Base-by-base conservation (phyloP, 2,888 invertebrate genomes). In the Trachelus troglodyta region DNA sequence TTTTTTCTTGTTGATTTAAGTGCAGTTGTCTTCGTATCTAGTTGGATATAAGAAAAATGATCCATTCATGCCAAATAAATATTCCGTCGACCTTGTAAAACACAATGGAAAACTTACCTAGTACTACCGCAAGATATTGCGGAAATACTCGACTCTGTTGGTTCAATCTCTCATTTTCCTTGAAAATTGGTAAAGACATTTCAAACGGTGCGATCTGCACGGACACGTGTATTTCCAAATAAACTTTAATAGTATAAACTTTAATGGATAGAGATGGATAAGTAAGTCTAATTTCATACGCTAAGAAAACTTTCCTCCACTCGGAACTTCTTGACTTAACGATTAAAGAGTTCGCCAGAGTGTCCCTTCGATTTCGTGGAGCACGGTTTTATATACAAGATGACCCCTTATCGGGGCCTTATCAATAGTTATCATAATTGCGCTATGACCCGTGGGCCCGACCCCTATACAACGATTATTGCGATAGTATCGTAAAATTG, bases 81-180 rank as follows among this genome's bases (percentile, higher is more conserved):
- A 9, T 56, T 23, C 6, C 2, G 23, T 56, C 56, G 23, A 56
- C 2, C 23, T 23, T 15, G 23, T 9, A 23, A 56, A 23, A 23
- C 0, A 56, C 15, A 15, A 56, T 15, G 2, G 9, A 56, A 12
- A 78, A 83, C 88, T 87, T 85, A 91, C 90, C 89, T 77, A 90
- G 76, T 37, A 86, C 78, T 30, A 88, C 85, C 30, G 87, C 88
- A 34, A 89, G 75, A 80, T 87, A 89, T 79, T 90, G 90, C 30
- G 89, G 85, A 73, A 84, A 80, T 79, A 85, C 89, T 73, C 82
- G 84, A 11, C 81, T 79, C 12, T 79, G 75, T 68, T 74, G 73
- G 69, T 12, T 12, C 30, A 83, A 82, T 75, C 87, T 79, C 11
- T 71, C 12, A 80, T 89, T 85, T 31, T 85, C 83, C 35, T 81